Evolutionary conservation across 2,888 invertebrate species (phyloP).

Genomic region (Diarsia dahlii): DNA sequence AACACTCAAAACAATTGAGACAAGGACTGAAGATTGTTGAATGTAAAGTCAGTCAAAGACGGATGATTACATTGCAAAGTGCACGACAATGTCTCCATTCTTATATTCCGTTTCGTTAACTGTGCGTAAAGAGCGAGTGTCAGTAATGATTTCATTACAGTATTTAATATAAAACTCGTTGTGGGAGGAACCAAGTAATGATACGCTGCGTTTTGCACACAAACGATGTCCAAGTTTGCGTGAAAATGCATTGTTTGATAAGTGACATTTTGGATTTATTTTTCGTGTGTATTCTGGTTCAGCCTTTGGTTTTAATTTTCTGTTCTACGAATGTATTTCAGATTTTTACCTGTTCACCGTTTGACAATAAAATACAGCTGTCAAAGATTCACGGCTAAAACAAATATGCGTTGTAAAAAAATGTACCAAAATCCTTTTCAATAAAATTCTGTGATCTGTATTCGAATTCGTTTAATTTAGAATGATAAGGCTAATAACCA

Average conservation of each 20-base stretch:
- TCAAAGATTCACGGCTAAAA: not conserved
- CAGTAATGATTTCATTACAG: slow-evolving; percentile 39
- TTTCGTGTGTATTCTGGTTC: not conserved
- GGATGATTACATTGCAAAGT: not conserved
- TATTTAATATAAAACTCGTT: slow-evolving; percentile 21
- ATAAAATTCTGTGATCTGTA: not conserved
- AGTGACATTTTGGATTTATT: slow-evolving; percentile 3
- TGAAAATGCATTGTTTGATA: slow-evolving; percentile 24
- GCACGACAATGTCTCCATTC: not conserved
- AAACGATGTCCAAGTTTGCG: slow-evolving; percentile 18
- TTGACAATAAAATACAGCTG: not conserved
- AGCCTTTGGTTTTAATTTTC: not conserved
- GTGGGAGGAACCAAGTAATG: slow-evolving; percentile 23
- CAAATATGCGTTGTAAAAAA: not conserved
- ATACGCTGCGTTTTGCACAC: slow-evolving; percentile 26
- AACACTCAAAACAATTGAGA: not conserved
- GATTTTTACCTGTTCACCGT: not conserved
- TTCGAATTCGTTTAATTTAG: not conserved
- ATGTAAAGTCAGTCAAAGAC: not conserved
- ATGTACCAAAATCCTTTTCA: not conserved
- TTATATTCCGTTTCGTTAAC: not conserved
- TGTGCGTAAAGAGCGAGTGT: slow-evolving; percentile 22
- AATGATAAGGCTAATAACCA: too few species aligned
- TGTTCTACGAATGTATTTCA: not conserved
- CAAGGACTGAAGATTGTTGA: not conserved